Percentiles rank a stretch among this genome's conserved stretches.
Conservation (phyloP, 2,888 invertebrate genomes). For the Pteria penguin region DNA sequence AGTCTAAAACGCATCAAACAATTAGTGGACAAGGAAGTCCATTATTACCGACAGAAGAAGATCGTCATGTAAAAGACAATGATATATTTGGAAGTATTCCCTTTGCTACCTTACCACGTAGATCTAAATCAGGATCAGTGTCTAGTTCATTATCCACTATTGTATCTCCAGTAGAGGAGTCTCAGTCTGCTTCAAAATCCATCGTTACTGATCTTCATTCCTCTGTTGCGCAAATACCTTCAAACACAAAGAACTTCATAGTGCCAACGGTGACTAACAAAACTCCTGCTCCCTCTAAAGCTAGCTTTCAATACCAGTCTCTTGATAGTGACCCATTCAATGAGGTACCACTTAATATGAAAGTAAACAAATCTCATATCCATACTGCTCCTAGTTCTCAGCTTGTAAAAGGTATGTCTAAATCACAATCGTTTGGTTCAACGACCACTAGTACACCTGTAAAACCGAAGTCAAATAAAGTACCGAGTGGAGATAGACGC, state of each 20-base stretch:
- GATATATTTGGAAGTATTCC: constrained; percentile 76
- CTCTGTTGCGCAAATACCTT: not conserved
- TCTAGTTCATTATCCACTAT: constrained; percentile 5
- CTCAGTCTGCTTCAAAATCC: constrained; percentile 3
- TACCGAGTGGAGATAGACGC: constrained; percentile 3
- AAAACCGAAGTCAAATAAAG: constrained; percentile 26
- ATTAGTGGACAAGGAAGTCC: constrained; percentile 32
- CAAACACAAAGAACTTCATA: not conserved
- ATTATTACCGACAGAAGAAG: constrained; percentile 24
- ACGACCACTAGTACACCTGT: constrained; percentile 18
- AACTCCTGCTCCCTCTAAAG: not conserved
- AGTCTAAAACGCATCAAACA: constrained; percentile 41
- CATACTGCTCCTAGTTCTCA: not conserved
- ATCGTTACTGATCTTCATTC: not conserved
- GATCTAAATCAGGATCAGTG: not conserved
- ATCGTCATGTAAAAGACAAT: constrained; percentile 13
- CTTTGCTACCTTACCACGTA: constrained; percentile 57
- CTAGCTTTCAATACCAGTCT: not conserved
- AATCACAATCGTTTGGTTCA: constrained; percentile 33
- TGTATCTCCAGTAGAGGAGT: constrained; percentile 17
- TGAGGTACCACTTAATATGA: constrained; percentile 58
- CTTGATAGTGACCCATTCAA: constrained; percentile 63
- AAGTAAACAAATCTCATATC: constrained; percentile 17
- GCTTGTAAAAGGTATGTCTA: not conserved
- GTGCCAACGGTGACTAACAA: not conserved